phyloP scores from a whole-genome alignment of 2,797 vertebrate genomes.

The Rhinatrema bivittatum region DNA sequence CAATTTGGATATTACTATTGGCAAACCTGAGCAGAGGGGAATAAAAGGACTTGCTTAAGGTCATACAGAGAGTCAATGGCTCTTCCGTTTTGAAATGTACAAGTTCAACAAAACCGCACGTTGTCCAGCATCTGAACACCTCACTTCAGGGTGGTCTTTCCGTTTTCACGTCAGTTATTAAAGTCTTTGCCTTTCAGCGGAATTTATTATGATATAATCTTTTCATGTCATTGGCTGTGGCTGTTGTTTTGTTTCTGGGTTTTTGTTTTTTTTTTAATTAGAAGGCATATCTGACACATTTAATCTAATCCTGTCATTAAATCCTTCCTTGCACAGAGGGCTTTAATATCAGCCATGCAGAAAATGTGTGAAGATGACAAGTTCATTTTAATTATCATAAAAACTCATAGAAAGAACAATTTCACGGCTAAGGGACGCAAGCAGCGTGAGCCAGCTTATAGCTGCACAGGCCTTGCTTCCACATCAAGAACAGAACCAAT shows the following conservation, averaged over 20 bases:
- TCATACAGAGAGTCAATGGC: too few relatives aligned
- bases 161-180: neutral
- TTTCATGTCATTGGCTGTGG: too few relatives aligned
- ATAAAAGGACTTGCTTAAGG: too few relatives aligned
- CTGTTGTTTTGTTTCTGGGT: slow-evolving; percentile 11
- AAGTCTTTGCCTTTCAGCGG: slow-evolving; percentile 4
- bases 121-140: too few relatives aligned
- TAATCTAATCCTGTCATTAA: slow-evolving; percentile 34
- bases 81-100: too few relatives aligned
- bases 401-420: slow-evolving; percentile 24
- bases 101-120: too few relatives aligned
- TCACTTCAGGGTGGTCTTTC: too few relatives aligned
- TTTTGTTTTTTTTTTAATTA: slow-evolving; percentile 14
- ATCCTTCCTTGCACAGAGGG: slow-evolving; percentile 4
- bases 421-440: slow-evolving; percentile 19
- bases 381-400: slow-evolving; percentile 26
- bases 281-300: slow-evolving; percentile 14
- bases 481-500: slow-evolving; percentile 7
- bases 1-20: too few relatives aligned
- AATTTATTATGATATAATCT: slow-evolving; percentile 7
- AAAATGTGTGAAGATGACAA: slow-evolving; percentile 14
- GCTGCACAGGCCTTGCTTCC: slow-evolving; percentile 1
- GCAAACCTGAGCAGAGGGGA: too few relatives aligned
- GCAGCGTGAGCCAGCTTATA: slow-evolving; percentile 10
- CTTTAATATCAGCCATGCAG: slow-evolving; percentile 22